Evolutionary conservation across 1,140 invertebrate genomes (phyloP).

Genomic region (Aphis craccivora): DNA sequence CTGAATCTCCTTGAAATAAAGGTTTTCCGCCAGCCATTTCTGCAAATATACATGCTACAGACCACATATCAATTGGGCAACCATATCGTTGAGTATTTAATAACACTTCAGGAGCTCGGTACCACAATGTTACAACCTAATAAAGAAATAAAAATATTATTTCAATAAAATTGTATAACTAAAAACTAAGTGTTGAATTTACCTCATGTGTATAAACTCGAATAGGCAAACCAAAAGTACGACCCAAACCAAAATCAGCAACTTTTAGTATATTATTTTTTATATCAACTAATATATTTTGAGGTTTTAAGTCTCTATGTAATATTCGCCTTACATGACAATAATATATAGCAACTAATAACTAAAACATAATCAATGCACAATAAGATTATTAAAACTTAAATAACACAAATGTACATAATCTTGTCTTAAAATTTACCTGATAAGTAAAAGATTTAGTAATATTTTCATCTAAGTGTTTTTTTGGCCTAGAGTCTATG

Average conservation of each 20-base stretch:
- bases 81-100: slow-evolving; percentile 89
- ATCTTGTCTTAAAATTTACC: slow-evolving; percentile 62
- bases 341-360: slow-evolving; percentile 82
- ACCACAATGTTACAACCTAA: slow-evolving; percentile 95
- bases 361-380: background rate
- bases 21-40: slow-evolving; percentile 92
- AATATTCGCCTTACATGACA: slow-evolving; percentile 94
- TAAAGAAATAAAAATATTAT: background rate
- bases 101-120: slow-evolving; percentile 96
- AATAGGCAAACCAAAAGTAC: slow-evolving; percentile 94
- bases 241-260: slow-evolving; percentile 97
- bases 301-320: slow-evolving; percentile 97
- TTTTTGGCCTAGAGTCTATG: slow-evolving; percentile 83
- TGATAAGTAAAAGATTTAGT: slow-evolving; percentile 75
- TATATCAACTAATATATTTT: slow-evolving; percentile 94
- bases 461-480: slow-evolving; percentile 73
- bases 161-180: background rate
- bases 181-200: background rate
- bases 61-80: slow-evolving; percentile 96
- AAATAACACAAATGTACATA: background rate
- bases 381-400: background rate
- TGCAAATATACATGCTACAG: slow-evolving; percentile 94
- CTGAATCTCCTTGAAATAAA: slow-evolving; percentile 93
- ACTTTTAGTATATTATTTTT: slow-evolving; percentile 90
- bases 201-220: slow-evolving; percentile 97